Percentiles rank a stretch among this genome's conserved stretches.
phyloP scores from a whole-genome alignment of 2,113 vertebrate species.

The Atractosteus spatula region DNA sequence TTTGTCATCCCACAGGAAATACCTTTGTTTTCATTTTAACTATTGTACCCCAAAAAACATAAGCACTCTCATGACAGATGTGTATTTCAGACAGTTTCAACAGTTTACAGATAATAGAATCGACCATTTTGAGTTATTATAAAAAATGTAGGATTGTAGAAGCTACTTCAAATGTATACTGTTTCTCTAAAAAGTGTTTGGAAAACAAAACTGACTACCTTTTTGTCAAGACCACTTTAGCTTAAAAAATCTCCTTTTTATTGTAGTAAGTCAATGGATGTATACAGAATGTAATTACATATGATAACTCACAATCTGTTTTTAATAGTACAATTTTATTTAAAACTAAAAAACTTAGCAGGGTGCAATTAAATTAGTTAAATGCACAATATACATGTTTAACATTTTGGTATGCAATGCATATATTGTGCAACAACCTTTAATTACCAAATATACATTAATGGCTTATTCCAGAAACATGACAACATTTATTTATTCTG shows the following conservation, averaged over 20 bases:
- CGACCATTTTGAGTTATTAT: too few species aligned
- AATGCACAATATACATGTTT: slow-evolving; percentile 62
- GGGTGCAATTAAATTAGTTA: slow-evolving; percentile 67
- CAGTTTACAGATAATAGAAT: too few species aligned
- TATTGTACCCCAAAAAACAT: too few species aligned
- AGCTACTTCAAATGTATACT: too few species aligned
- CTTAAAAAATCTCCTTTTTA: neutral
- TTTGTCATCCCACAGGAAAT: too few species aligned
- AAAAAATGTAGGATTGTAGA: too few species aligned
- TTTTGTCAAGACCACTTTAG: neutral
- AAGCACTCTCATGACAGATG: too few species aligned
- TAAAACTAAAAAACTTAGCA: slow-evolving; percentile 86
- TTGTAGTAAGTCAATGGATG: too few species aligned
- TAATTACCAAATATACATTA: slow-evolving; percentile 72
- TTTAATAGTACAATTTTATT: slow-evolving; percentile 86
- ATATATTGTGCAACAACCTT: slow-evolving; percentile 70
- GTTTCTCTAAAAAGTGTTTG: too few species aligned
- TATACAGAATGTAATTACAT: slow-evolving; percentile 9
- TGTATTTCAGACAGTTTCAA: too few species aligned
- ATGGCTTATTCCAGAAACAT: slow-evolving; percentile 79
- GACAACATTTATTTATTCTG: slow-evolving; percentile 65
- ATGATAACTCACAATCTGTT: slow-evolving; percentile 23
- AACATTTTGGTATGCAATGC: slow-evolving; percentile 72
- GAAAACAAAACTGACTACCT: too few species aligned
- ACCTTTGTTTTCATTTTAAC: too few species aligned